These are phyloP conservation scores for Coreoperca whiteheadi DNA, from an alignment of 2,113 vertebrate genomes.

Conservation along the genomic window DNA sequence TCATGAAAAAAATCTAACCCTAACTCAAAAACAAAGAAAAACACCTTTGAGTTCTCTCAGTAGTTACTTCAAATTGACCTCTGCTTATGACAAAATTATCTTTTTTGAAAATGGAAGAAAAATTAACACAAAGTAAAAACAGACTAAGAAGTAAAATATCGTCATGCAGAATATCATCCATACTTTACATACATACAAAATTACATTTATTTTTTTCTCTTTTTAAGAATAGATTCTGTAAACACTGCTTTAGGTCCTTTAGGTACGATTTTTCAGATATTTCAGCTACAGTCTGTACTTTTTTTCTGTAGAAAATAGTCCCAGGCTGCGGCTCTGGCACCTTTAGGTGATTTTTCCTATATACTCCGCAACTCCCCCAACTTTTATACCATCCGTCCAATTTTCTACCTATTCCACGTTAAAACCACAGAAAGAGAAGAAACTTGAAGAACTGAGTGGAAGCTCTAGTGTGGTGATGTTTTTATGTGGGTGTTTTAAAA, in stretches of 20 bases:
- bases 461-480: slow-evolving; percentile 73
- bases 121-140: slow-evolving; percentile 60
- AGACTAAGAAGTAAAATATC: slow-evolving; percentile 62
- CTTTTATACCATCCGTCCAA: not conserved
- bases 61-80: slow-evolving; percentile 69
- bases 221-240: slow-evolving; percentile 80
- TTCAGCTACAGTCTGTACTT: slow-evolving; percentile 57
- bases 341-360: slow-evolving; percentile 49
- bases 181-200: slow-evolving; percentile 86
- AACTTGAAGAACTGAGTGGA: slow-evolving; percentile 68
- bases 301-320: slow-evolving; percentile 68
- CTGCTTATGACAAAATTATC: slow-evolving; percentile 44
- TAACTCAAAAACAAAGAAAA: slow-evolving; percentile 48
- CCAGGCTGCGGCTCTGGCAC: slow-evolving; percentile 50
- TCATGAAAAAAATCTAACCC: slow-evolving; percentile 4
- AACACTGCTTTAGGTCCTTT: slow-evolving; percentile 81
- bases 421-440: slow-evolving; percentile 63
- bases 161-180: slow-evolving; percentile 69
- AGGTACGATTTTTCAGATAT: slow-evolving; percentile 43
- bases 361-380: slow-evolving; percentile 13
- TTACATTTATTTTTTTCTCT: slow-evolving; percentile 71
- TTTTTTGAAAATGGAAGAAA: slow-evolving; percentile 28
- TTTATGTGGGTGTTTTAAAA: slow-evolving; percentile 44
- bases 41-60: slow-evolving; percentile 53
- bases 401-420: slow-evolving; percentile 43